Conservation (phyloP, 2,888 invertebrate genomes). For the Corbicula japonica region DNA sequence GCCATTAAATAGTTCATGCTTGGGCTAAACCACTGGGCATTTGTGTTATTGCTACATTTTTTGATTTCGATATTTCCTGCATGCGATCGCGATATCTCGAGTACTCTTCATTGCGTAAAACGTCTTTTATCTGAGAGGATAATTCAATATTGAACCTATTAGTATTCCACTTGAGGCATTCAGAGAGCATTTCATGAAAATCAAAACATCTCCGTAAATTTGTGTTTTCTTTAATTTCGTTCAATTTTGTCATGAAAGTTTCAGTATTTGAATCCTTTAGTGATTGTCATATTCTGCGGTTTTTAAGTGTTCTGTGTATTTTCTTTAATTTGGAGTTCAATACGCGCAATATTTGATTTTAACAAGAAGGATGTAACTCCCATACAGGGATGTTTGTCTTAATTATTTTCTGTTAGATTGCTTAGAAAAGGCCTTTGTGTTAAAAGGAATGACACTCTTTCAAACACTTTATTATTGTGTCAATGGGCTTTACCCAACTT, state of each 20-base stretch:
- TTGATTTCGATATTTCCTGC: conserved; percentile 43
- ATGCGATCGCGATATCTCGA: conserved; percentile 28
- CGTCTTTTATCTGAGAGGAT: conserved; percentile 36
- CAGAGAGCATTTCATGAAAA: conserved; percentile 33
- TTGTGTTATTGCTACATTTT: conserved; percentile 28
- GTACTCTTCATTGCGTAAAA: conserved; percentile 32
- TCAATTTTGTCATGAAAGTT: conserved; percentile 42
- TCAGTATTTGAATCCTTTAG: conserved; percentile 51
- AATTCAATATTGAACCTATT: conserved; percentile 42
- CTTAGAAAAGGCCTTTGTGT: conserved; percentile 4
- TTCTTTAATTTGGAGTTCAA: conserved; percentile 57
- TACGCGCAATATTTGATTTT: conserved; percentile 52
- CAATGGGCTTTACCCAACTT: no score
- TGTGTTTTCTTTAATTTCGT: conserved; percentile 46
- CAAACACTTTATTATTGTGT: no score
- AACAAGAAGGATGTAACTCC: conserved; percentile 34
- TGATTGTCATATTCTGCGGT: conserved; percentile 27
- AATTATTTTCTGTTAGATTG: conserved; percentile 38
- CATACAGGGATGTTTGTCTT: conserved; percentile 44
- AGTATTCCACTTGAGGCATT: conserved; percentile 39
- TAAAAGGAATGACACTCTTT: conserved; percentile 23
- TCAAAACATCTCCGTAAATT: conserved; percentile 18
- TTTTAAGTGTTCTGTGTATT: conserved; percentile 35
- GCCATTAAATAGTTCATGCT: conserved; percentile 37
- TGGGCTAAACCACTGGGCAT: conserved; percentile 20